Evolutionary conservation across 2,113 vertebrate genomes (phyloP).

Genomic region (Nettapus auritus): DNA sequence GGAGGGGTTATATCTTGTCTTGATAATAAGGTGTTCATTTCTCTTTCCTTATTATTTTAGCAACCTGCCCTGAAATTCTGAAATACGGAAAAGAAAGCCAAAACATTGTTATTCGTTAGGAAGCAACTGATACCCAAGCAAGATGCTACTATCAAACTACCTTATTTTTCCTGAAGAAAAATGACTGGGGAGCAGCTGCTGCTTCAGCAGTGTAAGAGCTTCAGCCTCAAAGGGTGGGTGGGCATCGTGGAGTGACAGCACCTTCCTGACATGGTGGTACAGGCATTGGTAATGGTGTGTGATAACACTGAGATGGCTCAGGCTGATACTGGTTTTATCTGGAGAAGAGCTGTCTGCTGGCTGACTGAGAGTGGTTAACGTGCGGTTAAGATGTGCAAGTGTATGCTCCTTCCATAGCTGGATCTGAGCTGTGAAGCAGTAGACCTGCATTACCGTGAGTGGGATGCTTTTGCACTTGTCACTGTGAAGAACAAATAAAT

Average conservation of each 20-base stretch:
- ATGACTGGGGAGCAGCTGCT: not conserved
- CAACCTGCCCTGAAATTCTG: not conserved
- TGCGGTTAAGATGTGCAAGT: not conserved
- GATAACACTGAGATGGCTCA: not conserved
- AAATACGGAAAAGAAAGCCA: not conserved
- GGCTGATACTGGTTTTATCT: not conserved
- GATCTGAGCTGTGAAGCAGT: not conserved
- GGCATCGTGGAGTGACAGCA: accelerated
- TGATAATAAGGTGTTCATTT: not conserved
- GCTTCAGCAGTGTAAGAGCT: not conserved
- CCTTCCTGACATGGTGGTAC: not conserved
- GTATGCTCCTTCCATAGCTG: not conserved
- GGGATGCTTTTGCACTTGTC: not conserved
- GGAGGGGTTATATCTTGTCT: not conserved
- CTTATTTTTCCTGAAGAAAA: not conserved
- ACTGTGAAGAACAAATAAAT: not conserved
- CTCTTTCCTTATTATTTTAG: not conserved
- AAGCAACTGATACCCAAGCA: not conserved
- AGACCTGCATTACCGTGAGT: not conserved
- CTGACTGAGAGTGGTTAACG: not conserved
- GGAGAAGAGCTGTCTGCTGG: not conserved
- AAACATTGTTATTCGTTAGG: not conserved
- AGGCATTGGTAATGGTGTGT: not conserved
- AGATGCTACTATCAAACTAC: not conserved
- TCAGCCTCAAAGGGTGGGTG: not conserved